These are phyloP conservation scores for Epinephelus lanceolatus DNA, from an alignment of 2,113 vertebrate species.

Conservation along the genomic window DNA sequence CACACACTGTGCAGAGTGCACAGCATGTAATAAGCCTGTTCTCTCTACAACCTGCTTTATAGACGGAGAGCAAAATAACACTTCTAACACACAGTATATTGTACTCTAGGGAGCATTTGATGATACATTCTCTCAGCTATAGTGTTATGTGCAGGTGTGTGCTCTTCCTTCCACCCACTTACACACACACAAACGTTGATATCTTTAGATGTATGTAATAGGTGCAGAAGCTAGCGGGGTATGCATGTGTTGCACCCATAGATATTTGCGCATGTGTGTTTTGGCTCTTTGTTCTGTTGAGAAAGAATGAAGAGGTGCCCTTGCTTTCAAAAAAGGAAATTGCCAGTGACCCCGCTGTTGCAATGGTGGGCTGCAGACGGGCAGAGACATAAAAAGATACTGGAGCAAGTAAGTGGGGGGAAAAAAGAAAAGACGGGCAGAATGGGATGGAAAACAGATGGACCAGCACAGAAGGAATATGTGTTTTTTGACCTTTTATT, in stretches of 20 bases:
- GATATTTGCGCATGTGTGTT: background rate
- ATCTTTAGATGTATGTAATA: background rate
- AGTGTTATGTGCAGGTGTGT: background rate
- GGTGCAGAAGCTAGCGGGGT: background rate
- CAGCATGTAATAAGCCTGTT: background rate
- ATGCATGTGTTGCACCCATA: background rate
- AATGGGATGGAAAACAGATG: background rate
- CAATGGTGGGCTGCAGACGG: conserved; percentile 3
- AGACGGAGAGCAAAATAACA: background rate
- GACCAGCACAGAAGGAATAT: conserved; percentile 29
- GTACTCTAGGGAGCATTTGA: background rate
- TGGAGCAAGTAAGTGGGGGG: conserved; percentile 20
- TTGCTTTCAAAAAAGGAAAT: conserved; percentile 54
- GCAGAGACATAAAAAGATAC: conserved; percentile 16
- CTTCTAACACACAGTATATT: background rate
- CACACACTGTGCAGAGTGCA: background rate
- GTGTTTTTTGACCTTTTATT: conserved; percentile 48
- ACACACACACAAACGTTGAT: background rate
- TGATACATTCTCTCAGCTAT: background rate
- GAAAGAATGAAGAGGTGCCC: conserved; percentile 16
- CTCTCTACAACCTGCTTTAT: background rate
- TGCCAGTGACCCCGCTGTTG: conserved; percentile 59
- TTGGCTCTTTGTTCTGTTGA: background rate
- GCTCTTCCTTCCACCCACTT: background rate
- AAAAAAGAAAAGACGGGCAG: background rate